phyloP scores from a whole-genome alignment of 1,140 invertebrate species.

The Heliconius eleuchia region DNA sequence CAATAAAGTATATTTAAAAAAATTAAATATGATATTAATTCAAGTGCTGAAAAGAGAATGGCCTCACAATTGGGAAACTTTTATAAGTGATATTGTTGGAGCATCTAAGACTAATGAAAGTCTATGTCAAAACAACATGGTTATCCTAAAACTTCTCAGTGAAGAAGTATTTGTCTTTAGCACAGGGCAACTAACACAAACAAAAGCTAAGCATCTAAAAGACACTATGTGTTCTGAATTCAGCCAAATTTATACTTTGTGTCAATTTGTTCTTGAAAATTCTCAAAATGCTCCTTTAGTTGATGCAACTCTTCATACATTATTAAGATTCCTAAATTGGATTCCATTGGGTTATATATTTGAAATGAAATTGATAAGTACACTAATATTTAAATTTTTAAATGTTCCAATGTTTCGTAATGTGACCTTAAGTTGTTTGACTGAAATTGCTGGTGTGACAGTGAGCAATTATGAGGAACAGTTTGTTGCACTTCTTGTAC shows the following conservation, averaged over 20 bases:
- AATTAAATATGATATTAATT: slow-evolving; percentile 99
- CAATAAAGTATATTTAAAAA: slow-evolving; percentile 98
- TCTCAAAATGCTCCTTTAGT: slow-evolving; percentile 98
- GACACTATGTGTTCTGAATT: slow-evolving; percentile 99
- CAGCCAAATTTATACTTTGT: slow-evolving; percentile 98
- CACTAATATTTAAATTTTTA: slow-evolving; percentile 98
- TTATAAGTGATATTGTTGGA: slow-evolving; percentile 99
- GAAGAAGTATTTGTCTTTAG: slow-evolving; percentile 99
- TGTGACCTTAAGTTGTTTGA: slow-evolving; percentile 98
- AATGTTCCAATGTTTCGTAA: slow-evolving; percentile 99
- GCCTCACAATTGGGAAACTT: slow-evolving; percentile 99
- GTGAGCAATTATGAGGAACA: slow-evolving; percentile 95
- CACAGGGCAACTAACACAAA: slow-evolving; percentile 98
- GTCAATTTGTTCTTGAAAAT: slow-evolving; percentile 98
- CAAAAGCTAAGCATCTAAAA: slow-evolving; percentile 99
- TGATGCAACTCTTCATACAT: slow-evolving; percentile 96
- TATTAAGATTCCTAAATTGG: slow-evolving; percentile 99
- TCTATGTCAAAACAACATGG: slow-evolving; percentile 99
- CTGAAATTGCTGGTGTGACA: slow-evolving; percentile 96
- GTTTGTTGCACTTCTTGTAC: slow-evolving; percentile 93
- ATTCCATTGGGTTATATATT: slow-evolving; percentile 99
- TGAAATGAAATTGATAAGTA: slow-evolving; percentile 98
- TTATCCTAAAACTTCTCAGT: slow-evolving; percentile 97
- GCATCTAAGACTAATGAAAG: slow-evolving; percentile 99
- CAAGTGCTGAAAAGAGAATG: slow-evolving; percentile 99